Evolutionary conservation across 1,140 invertebrate genomes (phyloP), one percentile per base, ranked within the genome.

Genomic region (Magallana ariakensis): DNA sequence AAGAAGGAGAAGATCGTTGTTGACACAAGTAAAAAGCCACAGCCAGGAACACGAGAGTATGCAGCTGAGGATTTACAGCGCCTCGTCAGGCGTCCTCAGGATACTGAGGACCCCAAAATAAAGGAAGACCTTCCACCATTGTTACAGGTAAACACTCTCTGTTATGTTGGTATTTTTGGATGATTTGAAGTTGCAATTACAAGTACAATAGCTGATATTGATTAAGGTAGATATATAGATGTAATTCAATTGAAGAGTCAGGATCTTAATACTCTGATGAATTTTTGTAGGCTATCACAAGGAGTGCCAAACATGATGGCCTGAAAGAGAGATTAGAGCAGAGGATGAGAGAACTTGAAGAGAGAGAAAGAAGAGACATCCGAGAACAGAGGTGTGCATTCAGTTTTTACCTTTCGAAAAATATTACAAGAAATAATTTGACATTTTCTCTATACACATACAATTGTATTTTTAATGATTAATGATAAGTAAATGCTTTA

Each of bases 71-170:
- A 94, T 81, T 87, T 94, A n/a, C 90, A 89, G 58, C 85, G 87
- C 22, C 87, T 93, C n/a, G 85, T 92, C 46, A 86, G 88, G 19
- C 85, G 89, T 22, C 85, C 90, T 46, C 88, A 91, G 19, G 90
- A 92, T 26, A 87, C 80, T 6, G 81, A 90, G 10, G 91, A 91
- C 10, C 70, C 56, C 10, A 91, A 92, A 84, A 91, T 89, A 26
- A 93, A 93, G 19, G 93, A 94, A 19, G 94, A 94, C 83, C 88
- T 94, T 46, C 93, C 94, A 58, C 92, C 93, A 54, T 85, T 94
- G 11, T 82, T 94, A 22, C 93, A 94, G 91, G 93, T 94, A 75
- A 89, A 46, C 33, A 46, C 0, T 46, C 33, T 46, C 33, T 46
- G 3, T 46, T 46, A 46, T 1, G 1, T 5, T 1, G 33, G 33